These are phyloP conservation scores for Microcaecilia unicolor DNA, from an alignment of 2,797 vertebrate species.

Conservation along the genomic window DNA sequence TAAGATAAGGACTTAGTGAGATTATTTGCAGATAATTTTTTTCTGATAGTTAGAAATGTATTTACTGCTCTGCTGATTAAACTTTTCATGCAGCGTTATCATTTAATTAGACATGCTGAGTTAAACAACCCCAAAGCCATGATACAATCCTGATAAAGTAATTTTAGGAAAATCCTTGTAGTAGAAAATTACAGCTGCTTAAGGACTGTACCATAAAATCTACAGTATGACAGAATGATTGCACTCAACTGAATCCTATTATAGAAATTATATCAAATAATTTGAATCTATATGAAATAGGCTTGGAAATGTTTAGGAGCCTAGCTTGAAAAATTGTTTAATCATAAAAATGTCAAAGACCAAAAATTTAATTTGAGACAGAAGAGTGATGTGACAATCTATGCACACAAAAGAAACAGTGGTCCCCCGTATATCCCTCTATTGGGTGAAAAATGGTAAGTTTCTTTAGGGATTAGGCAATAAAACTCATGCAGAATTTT, in stretches of 20 bases:
- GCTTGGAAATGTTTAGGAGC: neutral
- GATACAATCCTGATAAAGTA: neutral
- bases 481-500: too few relatives aligned
- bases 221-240: neutral
- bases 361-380: slow-evolving; percentile 13
- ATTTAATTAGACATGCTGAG: neutral
- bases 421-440: neutral
- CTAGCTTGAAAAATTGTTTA: slow-evolving; percentile 13
- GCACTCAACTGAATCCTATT: neutral
- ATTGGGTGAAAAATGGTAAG: too few relatives aligned
- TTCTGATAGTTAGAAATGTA: neutral
- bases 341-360: slow-evolving; percentile 7
- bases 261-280: neutral
- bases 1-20: too few relatives aligned
- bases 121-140: neutral
- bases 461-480: too few relatives aligned
- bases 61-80: neutral
- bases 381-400: neutral
- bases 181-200: neutral
- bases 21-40: too few relatives aligned
- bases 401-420: neutral
- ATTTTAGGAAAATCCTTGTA: neutral
- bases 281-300: slow-evolving; percentile 11
- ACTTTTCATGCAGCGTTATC: neutral
- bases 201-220: neutral